These are phyloP conservation scores for Agonum fuliginosum DNA, from an alignment of 2,888 invertebrate species.

Conservation along the genomic window DNA sequence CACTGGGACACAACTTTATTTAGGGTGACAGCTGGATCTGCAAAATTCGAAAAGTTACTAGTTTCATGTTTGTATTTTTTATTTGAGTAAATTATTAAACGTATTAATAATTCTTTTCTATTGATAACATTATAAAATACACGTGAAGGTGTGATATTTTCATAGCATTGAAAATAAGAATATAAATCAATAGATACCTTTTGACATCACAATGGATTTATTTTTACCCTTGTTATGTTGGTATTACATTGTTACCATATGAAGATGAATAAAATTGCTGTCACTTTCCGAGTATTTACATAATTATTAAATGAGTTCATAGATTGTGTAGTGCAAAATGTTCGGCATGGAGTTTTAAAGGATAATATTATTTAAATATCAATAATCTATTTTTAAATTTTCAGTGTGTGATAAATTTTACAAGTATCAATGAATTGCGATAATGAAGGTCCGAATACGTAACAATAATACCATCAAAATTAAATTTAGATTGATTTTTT, in stretches of 20 bases:
- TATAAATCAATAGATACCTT: not conserved
- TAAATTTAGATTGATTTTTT: constrained; percentile 58
- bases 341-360: constrained; percentile 44
- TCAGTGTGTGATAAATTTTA: constrained; percentile 8
- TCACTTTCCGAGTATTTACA: constrained; percentile 59
- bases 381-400: not conserved
- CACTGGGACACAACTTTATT: constrained; percentile 4
- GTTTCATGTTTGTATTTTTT: not conserved
- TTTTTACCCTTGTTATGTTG: constrained; percentile 8
- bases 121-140: not conserved
- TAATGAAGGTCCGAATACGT: constrained; percentile 57
- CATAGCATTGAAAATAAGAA: not conserved
- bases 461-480: constrained; percentile 55
- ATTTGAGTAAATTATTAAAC: not conserved
- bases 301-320: constrained; percentile 55
- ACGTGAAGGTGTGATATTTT: too few relatives aligned
- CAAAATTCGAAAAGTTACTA: not conserved
- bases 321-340: constrained; percentile 49
- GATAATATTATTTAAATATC: not conserved
- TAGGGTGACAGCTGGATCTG: not conserved
- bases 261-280: constrained; percentile 57
- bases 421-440: constrained; percentile 47
- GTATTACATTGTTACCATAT: constrained; percentile 45
- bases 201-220: not conserved
- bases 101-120: not conserved